Base-by-base conservation (phyloP, 2,888 invertebrate genomes). In the Drosophila anomelani region DNA sequence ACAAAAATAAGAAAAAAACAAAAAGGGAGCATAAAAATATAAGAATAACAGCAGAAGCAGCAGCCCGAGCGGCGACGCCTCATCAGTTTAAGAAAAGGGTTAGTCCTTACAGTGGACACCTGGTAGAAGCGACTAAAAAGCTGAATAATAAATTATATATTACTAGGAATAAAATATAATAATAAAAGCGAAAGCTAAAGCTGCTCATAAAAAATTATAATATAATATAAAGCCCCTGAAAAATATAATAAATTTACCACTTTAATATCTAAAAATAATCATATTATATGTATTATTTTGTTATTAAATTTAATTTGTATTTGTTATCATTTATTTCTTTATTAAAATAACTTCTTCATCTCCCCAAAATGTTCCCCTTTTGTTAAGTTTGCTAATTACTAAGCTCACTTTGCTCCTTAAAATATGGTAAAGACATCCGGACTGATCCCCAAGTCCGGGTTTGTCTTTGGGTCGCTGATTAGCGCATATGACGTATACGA, bases 401-500 rank as follows among this genome's bases (percentile, higher is more conserved):
- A 4, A 17, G 8, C 57, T 26, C 59, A 67, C 73, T 57, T 72
- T 67, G 4, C 26, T 53, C 2, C 34, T 15, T 44, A 1, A 29
- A 15, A 55, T 20, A 39, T 20, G 20, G 46, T 6, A 71, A 71
- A 71, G 46, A 67, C 26, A 36, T 46, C 17, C 39, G 20, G 20
- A 20, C 51, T 44, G n/a, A 41, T 36, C n/a, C 39, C 17, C 9
- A 49, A 38, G 23, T 23, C 39, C 32, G 23, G 38, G 17, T 17
- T 39, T 13, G 71, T 38, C 51, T 39, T 20, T 26, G 32, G 56
- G 73, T 51, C 46, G 56, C 71, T 81, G 85, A 85, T 81, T 85
- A 85, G 77, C 71, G 81, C 58, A 88, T 77, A 82, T 81, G 74
- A 81, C 88, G 70, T 76, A 58, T 72, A 78, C 67, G 77, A 69